These are phyloP conservation scores for Spongilla lacustris DNA, from an alignment of 37 sponge, comb jelly and placozoan genomes.

Conservation along the genomic window DNA sequence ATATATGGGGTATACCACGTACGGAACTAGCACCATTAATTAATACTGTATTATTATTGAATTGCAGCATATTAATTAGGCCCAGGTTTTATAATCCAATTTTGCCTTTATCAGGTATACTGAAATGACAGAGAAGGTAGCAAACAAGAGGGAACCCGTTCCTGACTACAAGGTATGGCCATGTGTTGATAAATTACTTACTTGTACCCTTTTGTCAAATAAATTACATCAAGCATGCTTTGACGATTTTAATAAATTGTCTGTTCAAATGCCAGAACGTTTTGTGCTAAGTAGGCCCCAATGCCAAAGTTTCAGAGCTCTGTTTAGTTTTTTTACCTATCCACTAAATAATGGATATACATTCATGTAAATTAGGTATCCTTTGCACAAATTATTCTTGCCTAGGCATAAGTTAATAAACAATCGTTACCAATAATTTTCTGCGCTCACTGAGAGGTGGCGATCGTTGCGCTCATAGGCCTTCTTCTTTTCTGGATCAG, in stretches of 20 bases:
- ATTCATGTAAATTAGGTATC: neutral
- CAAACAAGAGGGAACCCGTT: slow-evolving; percentile 1
- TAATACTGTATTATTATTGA: slow-evolving; percentile 1
- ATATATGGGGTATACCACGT: neutral
- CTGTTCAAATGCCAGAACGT: neutral
- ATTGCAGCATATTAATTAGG: slow-evolving; percentile 1
- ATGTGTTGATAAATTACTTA: neutral
- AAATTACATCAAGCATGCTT: slow-evolving; percentile 1
- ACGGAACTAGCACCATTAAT: neutral
- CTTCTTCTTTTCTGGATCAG: slow-evolving; percentile 1
- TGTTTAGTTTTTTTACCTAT: neutral
- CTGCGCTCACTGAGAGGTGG: slow-evolving; percentile 1
- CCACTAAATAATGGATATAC: neutral
- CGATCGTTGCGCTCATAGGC: neutral
- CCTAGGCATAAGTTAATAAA: neutral
- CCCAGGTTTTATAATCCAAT: neutral
- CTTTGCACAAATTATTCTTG: neutral
- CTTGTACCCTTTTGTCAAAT: neutral
- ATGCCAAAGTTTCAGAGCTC: neutral
- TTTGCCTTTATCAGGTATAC: slow-evolving; percentile 1
- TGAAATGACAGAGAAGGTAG: neutral
- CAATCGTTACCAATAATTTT: neutral
- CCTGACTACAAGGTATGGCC: slow-evolving; percentile 1
- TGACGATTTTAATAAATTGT: neutral
- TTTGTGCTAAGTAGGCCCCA: neutral